A percentile compares a stretch with the other conserved stretches of the same genome.
phyloP scores from a whole-genome alignment of 2,113 vertebrate species.

The Rhinolophus sinicus region DNA sequence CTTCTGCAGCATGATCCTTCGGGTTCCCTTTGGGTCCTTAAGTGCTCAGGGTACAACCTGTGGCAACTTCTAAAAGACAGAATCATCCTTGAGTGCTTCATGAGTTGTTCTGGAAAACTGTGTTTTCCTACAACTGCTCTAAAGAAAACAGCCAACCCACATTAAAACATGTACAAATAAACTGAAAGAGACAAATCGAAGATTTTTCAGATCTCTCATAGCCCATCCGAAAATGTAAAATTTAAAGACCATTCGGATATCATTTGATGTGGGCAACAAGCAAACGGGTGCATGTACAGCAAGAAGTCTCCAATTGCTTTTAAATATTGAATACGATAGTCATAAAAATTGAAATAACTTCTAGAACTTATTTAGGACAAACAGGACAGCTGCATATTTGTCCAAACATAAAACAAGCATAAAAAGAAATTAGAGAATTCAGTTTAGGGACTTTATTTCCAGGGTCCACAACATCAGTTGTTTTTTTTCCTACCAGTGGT shows the following conservation, averaged over 20 bases:
- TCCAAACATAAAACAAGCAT: slow-evolving; percentile 37
- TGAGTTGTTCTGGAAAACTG: not conserved
- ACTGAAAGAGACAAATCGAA: not conserved
- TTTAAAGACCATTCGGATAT: not conserved
- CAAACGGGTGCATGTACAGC: not conserved
- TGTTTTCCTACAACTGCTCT: not conserved
- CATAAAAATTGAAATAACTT: slow-evolving; percentile 4
- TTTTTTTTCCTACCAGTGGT: not conserved
- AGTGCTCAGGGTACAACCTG: not conserved
- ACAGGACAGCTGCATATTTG: not conserved
- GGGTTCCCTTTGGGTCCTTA: not conserved
- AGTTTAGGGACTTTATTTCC: not conserved
- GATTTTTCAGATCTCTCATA: slow-evolving; percentile 6
- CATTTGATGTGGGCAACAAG: not conserved
- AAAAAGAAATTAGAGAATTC: not conserved
- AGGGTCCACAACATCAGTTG: not conserved
- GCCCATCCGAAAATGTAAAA: not conserved
- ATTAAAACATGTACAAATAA: not conserved
- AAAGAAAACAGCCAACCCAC: not conserved
- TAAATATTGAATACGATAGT: not conserved
- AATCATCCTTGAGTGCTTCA: not conserved
- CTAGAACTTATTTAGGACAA: slow-evolving; percentile 26
- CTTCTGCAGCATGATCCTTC: not conserved
- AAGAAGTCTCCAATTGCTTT: not conserved
- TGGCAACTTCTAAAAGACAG: slow-evolving; percentile 10